phyloP scores from a whole-genome alignment of 2,888 invertebrate species.

The Folsomia candida region DNA sequence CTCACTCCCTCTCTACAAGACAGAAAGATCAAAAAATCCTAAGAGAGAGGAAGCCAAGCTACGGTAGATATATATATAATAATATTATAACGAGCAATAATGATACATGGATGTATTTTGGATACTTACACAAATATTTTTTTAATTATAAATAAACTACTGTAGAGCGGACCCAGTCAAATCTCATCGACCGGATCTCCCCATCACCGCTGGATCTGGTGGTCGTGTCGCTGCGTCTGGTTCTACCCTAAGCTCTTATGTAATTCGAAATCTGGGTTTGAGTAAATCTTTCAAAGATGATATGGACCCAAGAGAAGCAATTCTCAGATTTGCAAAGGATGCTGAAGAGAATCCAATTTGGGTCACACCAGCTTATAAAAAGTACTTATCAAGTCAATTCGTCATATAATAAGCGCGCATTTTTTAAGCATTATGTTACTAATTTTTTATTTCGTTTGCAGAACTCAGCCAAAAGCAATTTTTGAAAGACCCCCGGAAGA shows the following conservation, averaged over 20 bases:
- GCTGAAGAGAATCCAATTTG: constrained; percentile 95
- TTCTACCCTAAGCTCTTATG: constrained; percentile 92
- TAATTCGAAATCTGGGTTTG: constrained; percentile 89
- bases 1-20: constrained; percentile 89
- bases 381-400: constrained; percentile 52
- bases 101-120: not conserved
- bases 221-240: constrained; percentile 92
- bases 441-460: constrained; percentile 42
- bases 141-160: not conserved
- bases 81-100: not conserved
- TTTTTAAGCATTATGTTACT: not conserved
- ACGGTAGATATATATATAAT: constrained; percentile 25
- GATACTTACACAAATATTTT: not conserved
- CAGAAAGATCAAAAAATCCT: constrained; percentile 71
- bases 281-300: constrained; percentile 89
- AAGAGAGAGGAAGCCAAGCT: constrained; percentile 48
- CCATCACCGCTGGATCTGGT: constrained; percentile 77
- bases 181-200: constrained; percentile 76
- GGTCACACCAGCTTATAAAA: constrained; percentile 88
- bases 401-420: not conserved
- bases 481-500: constrained; percentile 60
- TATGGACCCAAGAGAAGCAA: constrained; percentile 88
- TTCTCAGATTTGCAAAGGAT: constrained; percentile 88
- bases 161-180: constrained; percentile 68
- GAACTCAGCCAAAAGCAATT: constrained; percentile 80